Percentiles rank a stretch among this genome's conserved stretches.
phyloP scores from a whole-genome alignment of 2,797 vertebrate genomes.

The Trichosurus vulpecula region DNA sequence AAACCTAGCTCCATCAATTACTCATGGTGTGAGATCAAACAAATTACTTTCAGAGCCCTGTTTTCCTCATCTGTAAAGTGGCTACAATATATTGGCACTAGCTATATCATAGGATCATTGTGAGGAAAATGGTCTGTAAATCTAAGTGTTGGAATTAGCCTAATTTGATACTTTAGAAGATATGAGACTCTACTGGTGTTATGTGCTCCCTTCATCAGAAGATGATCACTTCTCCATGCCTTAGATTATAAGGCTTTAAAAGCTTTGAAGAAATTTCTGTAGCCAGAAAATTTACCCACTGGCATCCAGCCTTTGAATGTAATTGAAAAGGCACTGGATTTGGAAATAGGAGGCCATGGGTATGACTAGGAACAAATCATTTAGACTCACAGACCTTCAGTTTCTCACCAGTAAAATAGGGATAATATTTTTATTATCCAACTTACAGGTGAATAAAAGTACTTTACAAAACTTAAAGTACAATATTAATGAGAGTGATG shows the following conservation, averaged over 20 bases:
- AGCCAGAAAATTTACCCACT: background rate
- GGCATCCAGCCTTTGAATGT: too few relatives aligned
- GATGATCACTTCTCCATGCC: background rate
- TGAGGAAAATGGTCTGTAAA: background rate
- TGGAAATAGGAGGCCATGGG: background rate
- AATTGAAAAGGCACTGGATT: background rate
- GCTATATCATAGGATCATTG: background rate
- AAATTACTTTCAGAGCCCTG: background rate
- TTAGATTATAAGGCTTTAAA: background rate
- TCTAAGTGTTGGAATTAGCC: background rate
- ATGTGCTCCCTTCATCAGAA: background rate
- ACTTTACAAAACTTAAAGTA: background rate
- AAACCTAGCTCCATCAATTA: background rate
- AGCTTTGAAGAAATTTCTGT: background rate
- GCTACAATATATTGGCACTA: background rate
- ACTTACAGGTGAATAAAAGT: too few relatives aligned
- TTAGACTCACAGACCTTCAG: background rate
- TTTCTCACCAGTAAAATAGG: background rate
- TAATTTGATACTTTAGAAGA: background rate
- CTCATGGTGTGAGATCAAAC: background rate
- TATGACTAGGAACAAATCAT: background rate
- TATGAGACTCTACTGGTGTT: background rate
- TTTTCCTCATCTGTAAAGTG: background rate
- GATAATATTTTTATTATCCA: background rate
- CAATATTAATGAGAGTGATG: background rate